Percentiles rank a stretch among this genome's conserved stretches.
These are phyloP conservation scores for Scaptomyza caliginosa DNA, from an alignment of 2,888 invertebrate genomes.

Conservation along the genomic window DNA sequence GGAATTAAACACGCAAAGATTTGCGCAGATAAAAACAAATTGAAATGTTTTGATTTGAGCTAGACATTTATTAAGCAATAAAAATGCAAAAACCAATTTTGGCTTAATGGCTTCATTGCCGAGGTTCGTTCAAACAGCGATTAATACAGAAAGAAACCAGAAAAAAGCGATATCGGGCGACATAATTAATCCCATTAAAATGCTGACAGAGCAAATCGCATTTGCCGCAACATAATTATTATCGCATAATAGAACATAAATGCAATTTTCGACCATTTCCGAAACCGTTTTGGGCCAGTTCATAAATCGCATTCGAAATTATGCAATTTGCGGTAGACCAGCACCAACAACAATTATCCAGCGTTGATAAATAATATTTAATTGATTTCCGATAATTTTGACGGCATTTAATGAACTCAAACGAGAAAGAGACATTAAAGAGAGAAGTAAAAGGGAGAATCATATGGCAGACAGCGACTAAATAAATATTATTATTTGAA, in stretches of 20 bases:
- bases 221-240: slow-evolving; percentile 43
- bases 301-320: slow-evolving; percentile 45
- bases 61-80: not conserved
- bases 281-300: slow-evolving; percentile 3
- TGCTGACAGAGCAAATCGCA: slow-evolving; percentile 37
- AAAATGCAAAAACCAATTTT: slow-evolving; percentile 5
- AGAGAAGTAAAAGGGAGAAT: not conserved
- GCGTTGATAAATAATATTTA: slow-evolving; percentile 59
- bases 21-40: not conserved
- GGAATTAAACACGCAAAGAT: too few relatives aligned
- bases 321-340: slow-evolving; percentile 48
- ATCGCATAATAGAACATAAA: slow-evolving; percentile 43
- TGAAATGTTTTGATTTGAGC: not conserved
- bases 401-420: slow-evolving; percentile 52
- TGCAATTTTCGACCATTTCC: slow-evolving; percentile 15
- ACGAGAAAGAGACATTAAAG: slow-evolving; percentile 1
- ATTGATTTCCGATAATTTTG: slow-evolving; percentile 63
- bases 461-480: not conserved
- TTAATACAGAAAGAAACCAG: not conserved
- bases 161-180: not conserved
- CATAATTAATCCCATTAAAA: slow-evolving; percentile 47
- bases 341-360: slow-evolving; percentile 7
- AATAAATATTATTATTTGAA: slow-evolving; percentile 15
- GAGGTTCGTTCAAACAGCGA: slow-evolving; percentile 1
- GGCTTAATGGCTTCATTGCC: not conserved